Percentiles rank a stretch among this genome's conserved stretches.
These are phyloP conservation scores for Tribolium castaneum DNA, from an alignment of 1,140 invertebrate species.

Conservation along the genomic window DNA sequence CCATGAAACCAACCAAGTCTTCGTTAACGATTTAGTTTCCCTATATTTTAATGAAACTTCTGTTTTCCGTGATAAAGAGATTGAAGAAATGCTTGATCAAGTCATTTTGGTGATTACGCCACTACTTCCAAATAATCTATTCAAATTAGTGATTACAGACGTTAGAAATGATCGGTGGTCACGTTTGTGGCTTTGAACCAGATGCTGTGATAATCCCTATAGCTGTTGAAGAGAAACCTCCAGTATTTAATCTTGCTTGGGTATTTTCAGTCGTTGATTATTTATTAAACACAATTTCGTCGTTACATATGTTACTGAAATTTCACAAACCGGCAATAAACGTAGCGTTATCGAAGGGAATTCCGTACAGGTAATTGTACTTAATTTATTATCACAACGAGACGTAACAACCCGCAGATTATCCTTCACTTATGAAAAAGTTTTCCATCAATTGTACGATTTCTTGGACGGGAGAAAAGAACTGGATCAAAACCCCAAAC, in stretches of 20 bases:
- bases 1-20: constrained; percentile 50
- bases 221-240: constrained; percentile 53
- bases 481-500: constrained; percentile 32
- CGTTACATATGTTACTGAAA: constrained; percentile 53
- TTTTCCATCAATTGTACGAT: constrained; percentile 55
- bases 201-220: constrained; percentile 53
- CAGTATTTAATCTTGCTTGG: constrained; percentile 58
- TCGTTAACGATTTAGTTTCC: constrained; percentile 53
- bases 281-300: constrained; percentile 49
- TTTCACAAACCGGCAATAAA: constrained; percentile 50
- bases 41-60: constrained; percentile 55
- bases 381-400: constrained; percentile 31
- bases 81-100: constrained; percentile 53
- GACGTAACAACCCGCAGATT: constrained; percentile 31
- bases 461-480: constrained; percentile 51
- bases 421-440: constrained; percentile 55
- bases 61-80: constrained; percentile 55
- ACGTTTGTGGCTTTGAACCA: constrained; percentile 56
- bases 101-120: constrained; percentile 50
- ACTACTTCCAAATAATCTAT: constrained; percentile 6
- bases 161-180: constrained; percentile 58
- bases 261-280: constrained; percentile 57
- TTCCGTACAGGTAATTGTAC: constrained; percentile 54
- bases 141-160: constrained; percentile 50
- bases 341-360: constrained; percentile 47